Evolutionary conservation across 1,140 invertebrate species (phyloP).

Genomic region (Apis dorsata): DNA sequence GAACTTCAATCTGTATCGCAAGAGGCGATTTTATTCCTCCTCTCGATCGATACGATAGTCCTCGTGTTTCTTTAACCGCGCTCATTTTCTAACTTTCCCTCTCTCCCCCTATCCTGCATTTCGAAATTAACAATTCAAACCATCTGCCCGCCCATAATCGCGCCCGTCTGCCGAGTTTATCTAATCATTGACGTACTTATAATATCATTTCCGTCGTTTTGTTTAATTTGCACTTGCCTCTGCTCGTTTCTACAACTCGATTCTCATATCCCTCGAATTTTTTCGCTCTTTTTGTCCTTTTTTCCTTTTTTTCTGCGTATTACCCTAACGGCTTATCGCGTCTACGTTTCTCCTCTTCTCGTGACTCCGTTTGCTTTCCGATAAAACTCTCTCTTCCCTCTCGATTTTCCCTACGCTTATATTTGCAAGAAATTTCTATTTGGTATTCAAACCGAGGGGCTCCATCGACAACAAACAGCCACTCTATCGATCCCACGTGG

Average conservation of each 20-base stretch:
- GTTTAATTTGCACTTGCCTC: slow-evolving; percentile 29
- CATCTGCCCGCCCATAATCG: slow-evolving; percentile 5
- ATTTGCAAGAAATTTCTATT: neutral
- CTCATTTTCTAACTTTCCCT: neutral
- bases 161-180: slow-evolving; percentile 3
- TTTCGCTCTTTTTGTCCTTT: neutral
- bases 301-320: neutral
- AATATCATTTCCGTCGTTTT: slow-evolving; percentile 4
- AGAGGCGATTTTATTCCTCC: slow-evolving; percentile 32
- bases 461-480: neutral
- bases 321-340: neutral
- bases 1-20: slow-evolving; percentile 46
- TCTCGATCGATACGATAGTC: slow-evolving; percentile 38
- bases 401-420: neutral
- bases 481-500: neutral
- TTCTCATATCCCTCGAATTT: neutral
- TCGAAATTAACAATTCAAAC: neutral
- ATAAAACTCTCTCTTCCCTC: neutral
- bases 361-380: neutral
- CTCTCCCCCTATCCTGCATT: neutral
- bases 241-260: slow-evolving; percentile 8
- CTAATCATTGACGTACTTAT: slow-evolving; percentile 21
- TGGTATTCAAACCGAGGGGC: neutral
- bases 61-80: neutral
- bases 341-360: neutral